phyloP scores from a whole-genome alignment of 2,888 invertebrate genomes.

The Drosophila birchii region DNA sequence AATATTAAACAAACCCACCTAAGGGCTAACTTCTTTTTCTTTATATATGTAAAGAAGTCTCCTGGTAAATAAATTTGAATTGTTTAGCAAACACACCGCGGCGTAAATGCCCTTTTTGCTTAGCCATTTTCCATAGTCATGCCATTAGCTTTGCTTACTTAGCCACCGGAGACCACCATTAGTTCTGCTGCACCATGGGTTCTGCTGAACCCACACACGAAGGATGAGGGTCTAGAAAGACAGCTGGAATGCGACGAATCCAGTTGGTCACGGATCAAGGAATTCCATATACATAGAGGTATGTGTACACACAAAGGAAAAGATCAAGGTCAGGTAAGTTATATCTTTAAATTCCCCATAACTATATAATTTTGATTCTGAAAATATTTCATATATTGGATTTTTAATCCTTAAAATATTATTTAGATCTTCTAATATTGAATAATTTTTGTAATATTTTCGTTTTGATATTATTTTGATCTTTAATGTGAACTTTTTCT shows the following conservation, averaged over 20 bases:
- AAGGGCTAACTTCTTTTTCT: not conserved
- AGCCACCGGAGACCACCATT: constrained; percentile 19
- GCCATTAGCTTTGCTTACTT: constrained; percentile 35
- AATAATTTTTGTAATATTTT: not conserved
- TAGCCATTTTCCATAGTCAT: constrained; percentile 15
- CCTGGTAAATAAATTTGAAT: constrained; percentile 28
- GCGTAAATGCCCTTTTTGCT: not conserved
- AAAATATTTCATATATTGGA: not conserved
- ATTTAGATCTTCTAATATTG: not conserved
- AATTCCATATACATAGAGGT: constrained; percentile 1
- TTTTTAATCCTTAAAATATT: not conserved
- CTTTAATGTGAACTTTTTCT: not conserved
- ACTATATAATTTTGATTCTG: not conserved
- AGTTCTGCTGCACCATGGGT: constrained; percentile 35
- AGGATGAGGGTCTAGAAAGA: constrained; percentile 19
- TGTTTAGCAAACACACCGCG: constrained; percentile 35
- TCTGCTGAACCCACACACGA: constrained; percentile 25
- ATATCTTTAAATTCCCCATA: not conserved
- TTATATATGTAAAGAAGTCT: not conserved
- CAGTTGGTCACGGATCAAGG: constrained; percentile 55
- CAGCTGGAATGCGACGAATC: constrained; percentile 68
- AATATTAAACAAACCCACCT: not conserved
- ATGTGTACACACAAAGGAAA: constrained; percentile 2
- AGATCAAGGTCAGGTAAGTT: not conserved
- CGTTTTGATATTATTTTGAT: not conserved